Evolutionary conservation across 2,113 vertebrate genomes (phyloP), one percentile per base, ranked within the genome.

Genomic region (Eclectus roratus): DNA sequence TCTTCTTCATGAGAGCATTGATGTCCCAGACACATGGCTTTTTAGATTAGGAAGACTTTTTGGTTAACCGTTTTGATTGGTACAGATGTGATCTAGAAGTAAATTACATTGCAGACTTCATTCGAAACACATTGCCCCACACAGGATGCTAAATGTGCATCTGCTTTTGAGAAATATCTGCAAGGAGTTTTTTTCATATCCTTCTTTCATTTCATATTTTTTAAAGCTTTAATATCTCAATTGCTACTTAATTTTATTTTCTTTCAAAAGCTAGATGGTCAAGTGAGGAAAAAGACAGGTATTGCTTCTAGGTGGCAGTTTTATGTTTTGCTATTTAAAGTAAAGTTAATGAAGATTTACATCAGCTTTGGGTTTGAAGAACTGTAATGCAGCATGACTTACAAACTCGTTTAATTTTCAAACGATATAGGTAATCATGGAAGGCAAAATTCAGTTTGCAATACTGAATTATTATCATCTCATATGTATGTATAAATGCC

Each of bases 401-500:
- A 73, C 58, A 93, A 85, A 87, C 11, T 7, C 73, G 83, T 92
- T 96, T 89, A 91, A 64, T 95, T 94, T 97, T 96, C 70, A 91
- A 94, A 92, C 9, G 6, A 61, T 85, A 89, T 29, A 91, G 68
- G 87, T 93, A 95, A 97, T 86, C 33, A 90, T 52, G 77, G 80
- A 39, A 90, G 65, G 58, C 63, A 92, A 80, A 94, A 86, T 77
- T 86, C 83, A 93, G 44, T 97, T 72, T 71, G 53, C 33, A 55
- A 43, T 93, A 94, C 25, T 91, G 94, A 96, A 95, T 96, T 93
- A 76, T 79, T 91, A 7, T 93, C 78, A 94, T 92, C 61, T 95
- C 71, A 35, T 63, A 85, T 49, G 28, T 92, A 47, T 73, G 52
- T 93, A 82, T 81, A 85, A 92, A 91, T 85, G 53, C 78, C 71